A percentile compares a stretch with the other conserved stretches of the same genome.
Evolutionary conservation across 2,888 invertebrate genomes (phyloP).

Genomic region (Leptopterna dolabrata): DNA sequence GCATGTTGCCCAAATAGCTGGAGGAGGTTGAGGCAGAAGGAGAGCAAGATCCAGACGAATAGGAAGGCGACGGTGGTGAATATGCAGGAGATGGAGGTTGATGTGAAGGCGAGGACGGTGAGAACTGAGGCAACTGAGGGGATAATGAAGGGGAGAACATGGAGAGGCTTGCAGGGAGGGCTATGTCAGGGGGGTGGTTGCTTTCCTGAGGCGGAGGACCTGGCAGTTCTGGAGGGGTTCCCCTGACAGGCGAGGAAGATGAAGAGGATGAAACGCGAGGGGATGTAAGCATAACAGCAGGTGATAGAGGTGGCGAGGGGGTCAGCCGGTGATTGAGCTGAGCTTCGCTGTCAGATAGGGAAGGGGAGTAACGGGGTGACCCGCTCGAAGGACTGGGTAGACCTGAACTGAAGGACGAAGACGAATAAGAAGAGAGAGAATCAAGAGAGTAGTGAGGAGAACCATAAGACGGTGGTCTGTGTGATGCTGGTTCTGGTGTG

Average conservation of each 20-base stretch:
- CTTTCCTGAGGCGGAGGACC: neutral
- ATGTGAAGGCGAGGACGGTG: constrained; percentile 35
- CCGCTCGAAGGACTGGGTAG: constrained; percentile 33
- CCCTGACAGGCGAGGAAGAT: neutral
- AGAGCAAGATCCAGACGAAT: constrained; percentile 36
- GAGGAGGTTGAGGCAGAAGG: constrained; percentile 1
- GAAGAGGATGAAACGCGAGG: constrained; percentile 23
- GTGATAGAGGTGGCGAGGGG: constrained; percentile 14
- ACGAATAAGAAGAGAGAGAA: constrained; percentile 8
- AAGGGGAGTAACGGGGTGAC: constrained; percentile 10
- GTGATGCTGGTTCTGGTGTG: neutral
- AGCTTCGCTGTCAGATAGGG: neutral
- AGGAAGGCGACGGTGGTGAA: constrained; percentile 31
- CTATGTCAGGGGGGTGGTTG: neutral
- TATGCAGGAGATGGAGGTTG: constrained; percentile 14
- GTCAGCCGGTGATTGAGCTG: neutral
- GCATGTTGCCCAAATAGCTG: neutral
- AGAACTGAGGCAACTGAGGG: constrained; percentile 24
- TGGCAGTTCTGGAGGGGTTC: neutral
- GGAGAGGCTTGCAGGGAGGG: neutral
- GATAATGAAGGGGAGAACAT: constrained; percentile 22
- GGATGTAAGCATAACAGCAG: constrained; percentile 1
- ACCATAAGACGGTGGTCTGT: neutral
- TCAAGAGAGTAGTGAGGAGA: constrained; percentile 28
- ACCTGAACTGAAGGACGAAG: constrained; percentile 22